These are phyloP conservation scores for Gallirallus australis DNA, from an alignment of 2,797 vertebrate genomes.

Conservation along the genomic window DNA sequence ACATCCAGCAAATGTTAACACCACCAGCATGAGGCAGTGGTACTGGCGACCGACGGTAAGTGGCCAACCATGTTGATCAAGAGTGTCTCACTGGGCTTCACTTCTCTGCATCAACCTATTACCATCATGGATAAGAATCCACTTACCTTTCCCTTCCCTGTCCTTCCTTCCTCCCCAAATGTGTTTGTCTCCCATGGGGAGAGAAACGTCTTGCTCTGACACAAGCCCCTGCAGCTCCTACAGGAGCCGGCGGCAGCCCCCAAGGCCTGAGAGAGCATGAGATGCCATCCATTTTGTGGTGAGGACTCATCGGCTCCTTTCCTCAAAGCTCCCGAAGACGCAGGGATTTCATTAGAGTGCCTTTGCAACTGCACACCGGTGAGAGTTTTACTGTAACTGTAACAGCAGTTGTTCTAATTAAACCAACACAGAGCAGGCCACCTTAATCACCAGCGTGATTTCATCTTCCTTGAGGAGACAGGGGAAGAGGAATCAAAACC, in stretches of 20 bases:
- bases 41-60: too few relatives aligned
- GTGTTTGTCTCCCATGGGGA: neutral
- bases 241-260: neutral
- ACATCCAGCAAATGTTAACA: neutral
- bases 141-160: neutral
- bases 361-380: neutral
- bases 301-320: neutral
- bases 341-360: neutral
- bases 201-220: neutral
- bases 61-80: neutral
- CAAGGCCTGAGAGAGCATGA: neutral
- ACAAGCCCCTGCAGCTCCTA: neutral
- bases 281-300: neutral
- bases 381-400: slow-evolving; percentile 1
- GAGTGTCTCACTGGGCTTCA: neutral
- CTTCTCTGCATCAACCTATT: neutral
- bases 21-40: neutral
- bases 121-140: neutral
- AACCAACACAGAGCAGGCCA: slow-evolving; percentile 16
- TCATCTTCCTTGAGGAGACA: slow-evolving; percentile 21
- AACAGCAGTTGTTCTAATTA: slow-evolving; percentile 49
- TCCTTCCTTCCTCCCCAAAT: neutral
- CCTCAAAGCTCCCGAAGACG: neutral
- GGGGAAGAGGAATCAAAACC: slow-evolving; percentile 2
- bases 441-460: slow-evolving; percentile 22